phyloP scores from a whole-genome alignment of 2,113 vertebrate species.

The Aythya baeri region DNA sequence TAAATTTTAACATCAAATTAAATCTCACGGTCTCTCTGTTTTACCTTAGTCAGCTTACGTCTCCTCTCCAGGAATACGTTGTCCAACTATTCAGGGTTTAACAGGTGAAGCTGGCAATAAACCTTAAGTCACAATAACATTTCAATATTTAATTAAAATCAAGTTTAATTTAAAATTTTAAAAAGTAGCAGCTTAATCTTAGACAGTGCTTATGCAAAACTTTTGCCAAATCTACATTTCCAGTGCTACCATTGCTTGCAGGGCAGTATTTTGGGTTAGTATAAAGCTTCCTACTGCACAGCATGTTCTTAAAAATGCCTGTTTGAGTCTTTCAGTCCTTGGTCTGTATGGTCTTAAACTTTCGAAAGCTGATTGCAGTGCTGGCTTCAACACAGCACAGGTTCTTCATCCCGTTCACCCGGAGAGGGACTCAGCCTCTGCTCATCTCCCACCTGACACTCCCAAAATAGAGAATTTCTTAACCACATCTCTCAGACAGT shows the following conservation, averaged over 20 bases:
- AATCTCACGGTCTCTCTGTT: conserved; percentile 7
- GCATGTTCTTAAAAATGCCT: neutral
- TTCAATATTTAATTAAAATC: conserved; percentile 30
- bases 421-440: neutral
- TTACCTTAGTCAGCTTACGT: conserved; percentile 43
- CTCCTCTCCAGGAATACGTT: conserved; percentile 45
- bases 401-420: neutral
- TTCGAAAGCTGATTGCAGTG: neutral
- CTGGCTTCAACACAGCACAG: neutral
- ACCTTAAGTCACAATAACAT: conserved; percentile 57
- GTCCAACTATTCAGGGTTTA: conserved; percentile 49
- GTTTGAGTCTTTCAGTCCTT: neutral
- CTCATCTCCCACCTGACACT: neutral
- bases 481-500: neutral
- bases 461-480: neutral
- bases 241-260: neutral
- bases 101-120: conserved; percentile 46
- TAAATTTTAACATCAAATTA: conserved; percentile 13
- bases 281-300: neutral
- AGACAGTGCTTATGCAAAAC: neutral
- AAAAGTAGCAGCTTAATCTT: neutral
- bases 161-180: neutral
- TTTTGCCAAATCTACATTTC: neutral
- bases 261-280: neutral
- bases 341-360: neutral